These are phyloP conservation scores for Trichosurus vulpecula DNA, from an alignment of 2,797 vertebrate genomes.

Conservation along the genomic window DNA sequence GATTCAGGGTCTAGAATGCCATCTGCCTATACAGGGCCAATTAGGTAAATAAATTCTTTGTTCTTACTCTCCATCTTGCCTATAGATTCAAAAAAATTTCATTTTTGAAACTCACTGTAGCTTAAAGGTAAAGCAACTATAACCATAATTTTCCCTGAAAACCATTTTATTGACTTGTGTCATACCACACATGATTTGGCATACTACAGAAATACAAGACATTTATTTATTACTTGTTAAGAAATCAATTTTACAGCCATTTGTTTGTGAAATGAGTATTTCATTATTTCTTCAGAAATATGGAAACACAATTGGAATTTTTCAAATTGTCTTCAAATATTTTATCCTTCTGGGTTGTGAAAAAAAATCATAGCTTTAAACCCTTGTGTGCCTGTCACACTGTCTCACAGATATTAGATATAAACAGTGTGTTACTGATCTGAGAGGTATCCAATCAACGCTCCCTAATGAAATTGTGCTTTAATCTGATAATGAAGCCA, in stretches of 20 bases:
- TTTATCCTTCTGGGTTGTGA: constrained; percentile 35
- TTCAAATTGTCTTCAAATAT: neutral
- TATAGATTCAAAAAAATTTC: neutral
- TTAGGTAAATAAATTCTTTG: neutral
- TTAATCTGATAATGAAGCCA: constrained; percentile 41
- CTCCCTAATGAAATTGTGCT: constrained; percentile 49
- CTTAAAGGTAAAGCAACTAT: neutral
- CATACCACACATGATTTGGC: neutral
- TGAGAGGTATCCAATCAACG: constrained; percentile 42
- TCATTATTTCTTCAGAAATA: constrained; percentile 39
- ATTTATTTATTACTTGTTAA: neutral
- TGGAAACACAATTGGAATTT: constrained; percentile 53
- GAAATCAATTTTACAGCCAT: constrained; percentile 38
- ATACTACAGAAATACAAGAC: neutral
- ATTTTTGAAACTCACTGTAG: neutral
- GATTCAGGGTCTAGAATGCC: neutral
- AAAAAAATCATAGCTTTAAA: constrained; percentile 51
- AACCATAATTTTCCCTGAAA: neutral
- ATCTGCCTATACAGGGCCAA: neutral
- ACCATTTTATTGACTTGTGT: neutral
- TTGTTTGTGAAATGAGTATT: constrained; percentile 46
- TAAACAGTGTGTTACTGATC: neutral
- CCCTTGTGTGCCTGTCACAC: neutral
- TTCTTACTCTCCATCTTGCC: neutral
- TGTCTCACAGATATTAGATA: constrained; percentile 29